These are phyloP conservation scores for Xiphophorus birchmanni DNA, from an alignment of 2,797 vertebrate species.

Conservation along the genomic window DNA sequence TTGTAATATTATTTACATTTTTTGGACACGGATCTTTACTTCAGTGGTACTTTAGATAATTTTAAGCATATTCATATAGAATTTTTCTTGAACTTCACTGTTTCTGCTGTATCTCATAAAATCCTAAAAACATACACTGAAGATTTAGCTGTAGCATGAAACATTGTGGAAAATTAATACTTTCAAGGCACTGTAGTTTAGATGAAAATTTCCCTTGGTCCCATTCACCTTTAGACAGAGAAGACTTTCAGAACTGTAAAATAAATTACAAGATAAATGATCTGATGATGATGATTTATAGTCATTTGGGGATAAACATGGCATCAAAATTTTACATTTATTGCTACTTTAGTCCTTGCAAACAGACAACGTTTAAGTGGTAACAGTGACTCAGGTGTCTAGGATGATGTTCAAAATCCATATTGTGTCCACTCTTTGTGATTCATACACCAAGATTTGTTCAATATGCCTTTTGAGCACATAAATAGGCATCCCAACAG, in stretches of 20 bases:
- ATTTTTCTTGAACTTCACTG: not conserved
- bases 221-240: not conserved
- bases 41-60: not conserved
- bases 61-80: not conserved
- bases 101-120: not conserved
- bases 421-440: not conserved
- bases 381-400: slow-evolving; percentile 9
- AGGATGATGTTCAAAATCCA: not conserved
- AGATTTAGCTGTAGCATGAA: not conserved
- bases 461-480: not conserved
- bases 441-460: not conserved
- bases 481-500: not conserved
- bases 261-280: not conserved
- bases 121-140: not conserved
- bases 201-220: not conserved
- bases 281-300: no score
- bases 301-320: not conserved
- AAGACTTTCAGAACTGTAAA: not conserved
- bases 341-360: not conserved
- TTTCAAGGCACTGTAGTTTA: not conserved
- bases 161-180: not conserved
- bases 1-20: not conserved
- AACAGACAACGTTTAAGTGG: not conserved
- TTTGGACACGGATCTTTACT: no score
- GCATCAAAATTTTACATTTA: not conserved